A percentile compares a stretch with the other conserved stretches of the same genome.
Evolutionary conservation across 2,113 vertebrate genomes (phyloP).

Genomic region (Atherinomorus stipes): DNA sequence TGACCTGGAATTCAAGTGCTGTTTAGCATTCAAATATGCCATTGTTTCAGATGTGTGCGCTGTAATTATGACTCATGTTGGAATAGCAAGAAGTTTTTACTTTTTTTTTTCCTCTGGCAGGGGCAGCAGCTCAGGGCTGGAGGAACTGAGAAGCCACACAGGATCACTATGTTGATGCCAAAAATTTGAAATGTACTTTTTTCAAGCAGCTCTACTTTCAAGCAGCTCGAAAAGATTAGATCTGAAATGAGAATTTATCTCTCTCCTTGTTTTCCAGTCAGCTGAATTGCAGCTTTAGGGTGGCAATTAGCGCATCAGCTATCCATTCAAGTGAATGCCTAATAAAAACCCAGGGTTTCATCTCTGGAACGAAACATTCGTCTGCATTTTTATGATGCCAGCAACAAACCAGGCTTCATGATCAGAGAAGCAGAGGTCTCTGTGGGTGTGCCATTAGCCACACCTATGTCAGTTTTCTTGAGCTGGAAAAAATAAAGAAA

Average conservation of each 20-base stretch:
- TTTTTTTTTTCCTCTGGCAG: slow-evolving; percentile 11
- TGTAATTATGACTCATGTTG: slow-evolving; percentile 13
- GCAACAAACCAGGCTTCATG: not conserved
- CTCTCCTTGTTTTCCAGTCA: not conserved
- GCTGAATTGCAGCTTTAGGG: not conserved
- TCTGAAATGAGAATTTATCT: not conserved
- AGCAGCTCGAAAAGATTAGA: not conserved
- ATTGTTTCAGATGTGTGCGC: not conserved
- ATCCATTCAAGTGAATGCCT: not conserved
- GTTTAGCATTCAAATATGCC: not conserved
- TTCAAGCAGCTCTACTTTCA: slow-evolving; percentile 18
- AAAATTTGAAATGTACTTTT: slow-evolving; percentile 18
- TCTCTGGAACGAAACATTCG: not conserved
- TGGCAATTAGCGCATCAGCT: not conserved
- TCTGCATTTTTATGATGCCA: not conserved
- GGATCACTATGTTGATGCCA: slow-evolving; percentile 31
- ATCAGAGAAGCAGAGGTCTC: not conserved
- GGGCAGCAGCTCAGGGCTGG: too few species aligned
- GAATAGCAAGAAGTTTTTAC: slow-evolving; percentile 16
- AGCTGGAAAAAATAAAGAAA: not conserved
- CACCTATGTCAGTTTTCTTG: not conserved
- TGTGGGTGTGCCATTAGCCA: not conserved
- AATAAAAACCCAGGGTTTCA: not conserved
- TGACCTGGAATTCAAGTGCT: slow-evolving; percentile 5
- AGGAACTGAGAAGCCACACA: slow-evolving; percentile 14